These are phyloP conservation scores for Dione juno DNA, from an alignment of 2,888 invertebrate species.

Conservation along the genomic window DNA sequence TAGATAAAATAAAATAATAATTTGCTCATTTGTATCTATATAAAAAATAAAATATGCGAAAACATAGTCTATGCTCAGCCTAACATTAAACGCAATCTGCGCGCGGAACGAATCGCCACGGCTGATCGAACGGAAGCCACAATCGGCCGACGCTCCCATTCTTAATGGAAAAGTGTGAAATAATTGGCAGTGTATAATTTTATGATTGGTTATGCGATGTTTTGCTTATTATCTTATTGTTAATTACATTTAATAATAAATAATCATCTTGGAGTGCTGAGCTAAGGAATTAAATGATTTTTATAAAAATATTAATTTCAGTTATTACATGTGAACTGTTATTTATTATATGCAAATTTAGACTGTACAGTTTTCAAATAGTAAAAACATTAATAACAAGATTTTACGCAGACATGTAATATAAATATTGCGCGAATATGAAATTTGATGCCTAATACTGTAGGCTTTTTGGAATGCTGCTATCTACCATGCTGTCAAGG, in stretches of 20 bases:
- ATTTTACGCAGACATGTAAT: no score
- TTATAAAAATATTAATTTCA: no score
- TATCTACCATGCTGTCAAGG: no score
- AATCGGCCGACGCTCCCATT: slow-evolving; percentile 59
- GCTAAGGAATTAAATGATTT: neutral
- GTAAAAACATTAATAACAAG: no score
- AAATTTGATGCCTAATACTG: no score
- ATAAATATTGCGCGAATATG: no score
- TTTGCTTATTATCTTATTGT: slow-evolving; percentile 20
- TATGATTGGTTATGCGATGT: slow-evolving; percentile 16
- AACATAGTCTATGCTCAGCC: slow-evolving; percentile 16
- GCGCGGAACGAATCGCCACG: slow-evolving; percentile 54
- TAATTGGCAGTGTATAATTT: slow-evolving; percentile 51
- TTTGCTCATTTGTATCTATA: no score
- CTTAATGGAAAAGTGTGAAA: slow-evolving; percentile 67
- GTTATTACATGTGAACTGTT: no score
- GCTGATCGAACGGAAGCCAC: slow-evolving; percentile 60
- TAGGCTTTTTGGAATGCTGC: no score
- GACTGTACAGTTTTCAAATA: no score
- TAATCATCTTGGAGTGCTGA: neutral
- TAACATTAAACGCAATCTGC: slow-evolving; percentile 49
- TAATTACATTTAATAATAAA: neutral
- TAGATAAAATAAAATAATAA: no score
- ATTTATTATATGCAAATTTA: no score
- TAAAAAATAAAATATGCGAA: neutral